Percentiles rank a stretch among this genome's conserved stretches.
These are phyloP conservation scores for Meda fulgida DNA, from an alignment of 2,797 vertebrate genomes.

Conservation along the genomic window DNA sequence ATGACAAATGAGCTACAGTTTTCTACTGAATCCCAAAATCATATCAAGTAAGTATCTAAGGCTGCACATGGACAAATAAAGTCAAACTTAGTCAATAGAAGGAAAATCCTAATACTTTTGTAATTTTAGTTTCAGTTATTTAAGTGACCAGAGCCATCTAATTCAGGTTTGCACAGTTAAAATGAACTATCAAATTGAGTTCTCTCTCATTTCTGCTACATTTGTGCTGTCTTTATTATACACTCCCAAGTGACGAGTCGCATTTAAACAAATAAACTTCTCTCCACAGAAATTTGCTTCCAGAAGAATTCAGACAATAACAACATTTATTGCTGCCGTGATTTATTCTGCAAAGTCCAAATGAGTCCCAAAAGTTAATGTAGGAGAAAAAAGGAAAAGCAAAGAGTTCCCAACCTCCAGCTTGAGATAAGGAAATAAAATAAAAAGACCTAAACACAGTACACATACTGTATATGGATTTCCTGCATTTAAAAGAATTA, in stretches of 20 bases:
- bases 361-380: neutral
- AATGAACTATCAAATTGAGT: neutral
- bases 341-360: conserved; percentile 2
- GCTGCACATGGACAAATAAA: neutral
- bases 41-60: neutral
- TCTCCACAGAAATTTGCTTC: neutral
- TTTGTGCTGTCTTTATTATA: neutral
- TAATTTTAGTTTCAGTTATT: neutral
- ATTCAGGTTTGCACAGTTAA: conserved; percentile 4
- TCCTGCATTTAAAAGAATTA: conserved; percentile 10
- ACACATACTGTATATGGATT: conserved; percentile 24
- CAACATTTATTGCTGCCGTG: neutral
- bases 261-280: neutral
- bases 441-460: conserved; percentile 2
- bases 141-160: neutral
- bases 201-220: neutral
- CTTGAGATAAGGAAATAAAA: neutral
- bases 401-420: neutral
- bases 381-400: neutral
- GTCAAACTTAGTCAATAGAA: neutral
- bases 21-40: neutral
- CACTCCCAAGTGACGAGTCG: neutral
- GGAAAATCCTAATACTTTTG: neutral
- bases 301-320: conserved; percentile 14
- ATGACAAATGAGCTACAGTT: neutral